Evolutionary conservation across 1,140 invertebrate genomes (phyloP).

Genomic region (Brachionus angularis): DNA sequence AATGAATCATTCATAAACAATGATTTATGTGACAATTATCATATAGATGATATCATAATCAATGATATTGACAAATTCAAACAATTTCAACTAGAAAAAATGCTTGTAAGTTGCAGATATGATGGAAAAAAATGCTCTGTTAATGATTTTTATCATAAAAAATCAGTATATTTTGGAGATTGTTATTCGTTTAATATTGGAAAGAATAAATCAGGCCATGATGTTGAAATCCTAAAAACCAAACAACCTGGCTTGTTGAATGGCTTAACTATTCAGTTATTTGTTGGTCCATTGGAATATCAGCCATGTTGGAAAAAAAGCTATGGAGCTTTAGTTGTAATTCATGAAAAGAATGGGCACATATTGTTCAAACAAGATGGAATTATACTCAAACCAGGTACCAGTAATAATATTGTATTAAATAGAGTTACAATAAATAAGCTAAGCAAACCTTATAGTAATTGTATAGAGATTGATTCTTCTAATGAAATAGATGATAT

Average conservation of each 20-base stretch:
- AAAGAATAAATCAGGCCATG: neutral
- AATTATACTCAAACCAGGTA: neutral
- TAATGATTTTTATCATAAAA: neutral
- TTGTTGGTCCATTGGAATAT: slow-evolving; percentile 7
- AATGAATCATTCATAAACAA: neutral
- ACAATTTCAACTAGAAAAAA: neutral
- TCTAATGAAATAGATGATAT: neutral
- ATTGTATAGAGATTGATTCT: neutral
- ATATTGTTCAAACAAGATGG: slow-evolving; percentile 4
- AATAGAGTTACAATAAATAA: neutral
- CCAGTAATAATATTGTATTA: slow-evolving; percentile 1
- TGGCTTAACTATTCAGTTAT: slow-evolving; percentile 1
- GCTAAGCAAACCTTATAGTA: neutral
- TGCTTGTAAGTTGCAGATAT: slow-evolving; percentile 24
- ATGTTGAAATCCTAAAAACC: neutral
- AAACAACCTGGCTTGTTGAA: slow-evolving; percentile 1
- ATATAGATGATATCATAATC: neutral
- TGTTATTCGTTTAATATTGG: slow-evolving; percentile 38
- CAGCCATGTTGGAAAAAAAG: slow-evolving; percentile 24
- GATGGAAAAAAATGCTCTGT: neutral
- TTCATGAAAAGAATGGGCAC: neutral
- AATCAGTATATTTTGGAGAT: neutral
- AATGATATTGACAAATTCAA: neutral
- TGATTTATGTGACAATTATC: neutral
- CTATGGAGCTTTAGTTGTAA: neutral